A percentile compares a stretch with the other conserved stretches of the same genome.
phyloP scores from a whole-genome alignment of 2,888 invertebrate species.

The Cepaea hortensis region DNA sequence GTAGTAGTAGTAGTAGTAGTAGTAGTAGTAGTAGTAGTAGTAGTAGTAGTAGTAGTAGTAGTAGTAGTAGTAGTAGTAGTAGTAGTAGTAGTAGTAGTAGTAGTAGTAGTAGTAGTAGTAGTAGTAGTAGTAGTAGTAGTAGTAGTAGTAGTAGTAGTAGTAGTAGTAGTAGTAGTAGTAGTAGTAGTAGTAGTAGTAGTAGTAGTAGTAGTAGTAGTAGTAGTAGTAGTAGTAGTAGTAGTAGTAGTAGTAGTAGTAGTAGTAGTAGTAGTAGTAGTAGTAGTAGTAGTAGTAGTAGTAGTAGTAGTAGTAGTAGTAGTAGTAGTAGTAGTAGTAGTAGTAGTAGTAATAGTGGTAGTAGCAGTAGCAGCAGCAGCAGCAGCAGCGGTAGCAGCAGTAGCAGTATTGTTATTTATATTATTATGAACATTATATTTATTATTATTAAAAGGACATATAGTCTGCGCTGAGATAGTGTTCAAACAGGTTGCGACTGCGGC shows the following conservation, averaged over 20 bases:
- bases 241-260: too few relatives aligned
- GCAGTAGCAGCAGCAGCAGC: background rate
- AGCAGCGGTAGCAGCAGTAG: too few relatives aligned
- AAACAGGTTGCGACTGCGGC: too few relatives aligned
- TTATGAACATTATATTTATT: too few relatives aligned
- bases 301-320: conserved; percentile 1
- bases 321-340: background rate
- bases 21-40: background rate
- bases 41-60: background rate
- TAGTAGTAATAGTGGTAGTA: background rate
- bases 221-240: too few relatives aligned
- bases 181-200: background rate
- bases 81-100: too few relatives aligned
- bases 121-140: background rate
- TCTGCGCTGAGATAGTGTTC: too few relatives aligned
- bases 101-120: background rate
- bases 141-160: too few relatives aligned
- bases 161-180: background rate
- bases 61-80: background rate
- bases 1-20: conserved; percentile 1
- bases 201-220: background rate
- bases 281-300: background rate
- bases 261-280: too few relatives aligned
- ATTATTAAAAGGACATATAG: too few relatives aligned
- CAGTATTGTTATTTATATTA: too few relatives aligned